These are phyloP conservation scores for Chromis chromis DNA, from an alignment of 2,797 vertebrate genomes.

Conservation along the genomic window DNA sequence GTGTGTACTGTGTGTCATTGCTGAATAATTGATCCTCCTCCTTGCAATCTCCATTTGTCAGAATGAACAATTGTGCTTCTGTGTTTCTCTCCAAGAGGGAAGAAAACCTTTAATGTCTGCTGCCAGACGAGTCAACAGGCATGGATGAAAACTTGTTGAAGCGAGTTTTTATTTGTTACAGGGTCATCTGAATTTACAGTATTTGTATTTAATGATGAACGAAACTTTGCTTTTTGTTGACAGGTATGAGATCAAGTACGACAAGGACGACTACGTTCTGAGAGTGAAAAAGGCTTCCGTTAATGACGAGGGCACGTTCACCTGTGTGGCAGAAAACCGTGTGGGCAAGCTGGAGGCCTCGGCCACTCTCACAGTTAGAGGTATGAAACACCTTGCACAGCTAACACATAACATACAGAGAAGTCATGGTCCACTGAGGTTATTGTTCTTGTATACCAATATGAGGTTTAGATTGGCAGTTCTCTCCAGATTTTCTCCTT, in stretches of 20 bases:
- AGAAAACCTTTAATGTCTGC: constrained; percentile 26
- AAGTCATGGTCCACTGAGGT: constrained; percentile 12
- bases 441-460: constrained; percentile 8
- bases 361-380: constrained; percentile 95
- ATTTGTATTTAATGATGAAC: constrained; percentile 25
- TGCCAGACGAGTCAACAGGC: constrained; percentile 16
- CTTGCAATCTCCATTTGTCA: constrained; percentile 68
- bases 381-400: constrained; percentile 71
- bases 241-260: constrained; percentile 97
- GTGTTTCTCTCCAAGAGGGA: constrained; percentile 23
- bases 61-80: constrained; percentile 46
- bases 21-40: constrained; percentile 82
- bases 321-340: constrained; percentile 95
- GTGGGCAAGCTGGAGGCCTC: constrained; percentile 96
- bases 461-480: constrained; percentile 29
- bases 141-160: constrained; percentile 7
- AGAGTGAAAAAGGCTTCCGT: constrained; percentile 92
- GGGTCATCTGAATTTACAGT: constrained; percentile 12
- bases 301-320: constrained; percentile 92
- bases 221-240: constrained; percentile 21
- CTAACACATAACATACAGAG: constrained; percentile 14
- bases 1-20: constrained; percentile 75
- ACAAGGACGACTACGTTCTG: constrained; percentile 96
- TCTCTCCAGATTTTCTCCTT: constrained; percentile 32
- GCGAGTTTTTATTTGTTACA: constrained; percentile 1